Evolutionary conservation across 2,797 vertebrate genomes (phyloP), one percentile per base, ranked within the genome.

Genomic region (Ptychobarbus kaznakovi): DNA sequence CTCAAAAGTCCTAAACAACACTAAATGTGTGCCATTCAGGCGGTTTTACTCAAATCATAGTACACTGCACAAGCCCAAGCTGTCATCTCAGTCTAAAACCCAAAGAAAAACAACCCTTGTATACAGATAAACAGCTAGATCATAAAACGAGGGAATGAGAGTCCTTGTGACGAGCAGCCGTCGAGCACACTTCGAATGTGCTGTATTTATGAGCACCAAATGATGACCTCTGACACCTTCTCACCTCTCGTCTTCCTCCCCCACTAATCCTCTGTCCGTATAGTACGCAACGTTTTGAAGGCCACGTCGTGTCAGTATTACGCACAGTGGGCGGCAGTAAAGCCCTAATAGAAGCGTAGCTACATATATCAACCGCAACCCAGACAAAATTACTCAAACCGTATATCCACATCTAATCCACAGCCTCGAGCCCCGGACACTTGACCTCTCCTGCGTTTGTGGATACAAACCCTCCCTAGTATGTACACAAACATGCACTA

Each of bases 301-400:
- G 96, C 95, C 96, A 94, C 92, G 40, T 28, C 7, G 89, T 89
- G 94, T 92, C 95, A 88, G 95, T 96, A 95, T 97, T 94, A 94
- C 94, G 92, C 10, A 90, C 91, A 56, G 68, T 91, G 86, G 82
- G 90, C 89, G 76, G 46, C 44, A 46, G 81, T 92, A 70, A 51
- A 87, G 91, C 89, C 90, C 92, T 90, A 90, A 83, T 86, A 83
- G 92, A 78, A 38, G 90, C 90, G 86, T 88, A 91, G 88, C 51
- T 93, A 92, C 94, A 87, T 96, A 94, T 91, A 94, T 96, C 96
- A 95, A 92, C 91, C 89, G 88, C 58, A 6, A 89, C 92, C 91
- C 90, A 95, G 95, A 96, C 95, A 96, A 95, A 94, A 93, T 96
- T 94, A 96, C 94, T 94, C 92, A 94, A 96, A 94, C 94, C 84